Base-by-base conservation (phyloP, 1,140 invertebrate genomes). In the Eriosoma lanigerum region DNA sequence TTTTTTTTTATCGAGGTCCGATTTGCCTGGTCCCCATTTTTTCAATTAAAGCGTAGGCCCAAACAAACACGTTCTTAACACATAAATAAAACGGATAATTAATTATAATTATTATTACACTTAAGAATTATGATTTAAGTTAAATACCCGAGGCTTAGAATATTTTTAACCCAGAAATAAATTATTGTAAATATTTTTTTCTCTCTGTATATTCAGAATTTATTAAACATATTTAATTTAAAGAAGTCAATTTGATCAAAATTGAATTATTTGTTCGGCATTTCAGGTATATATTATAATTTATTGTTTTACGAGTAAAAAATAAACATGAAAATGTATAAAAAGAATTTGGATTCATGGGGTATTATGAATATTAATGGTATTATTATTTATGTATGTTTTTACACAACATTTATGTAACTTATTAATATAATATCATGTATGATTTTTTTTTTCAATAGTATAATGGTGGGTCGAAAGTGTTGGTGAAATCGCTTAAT, bases 401-500 rank as follows among this genome's bases (percentile, higher is more conserved):
- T 29, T 75, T 38, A 78, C 24, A 62, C 26, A 78, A 62, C 38
- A 29, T 62, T 78, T 78, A 60, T 21, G 17, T 60, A 78, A 78
- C 75, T 78, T 78, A 78, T 29, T 48, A 78, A 62, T 78, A 78
- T 48, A n/a, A n/a, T n/a, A 58, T 62, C 44, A 78, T 78, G 56
- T 78, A 78, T 78, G 75, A 78, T 78, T 78, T 78, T 75, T 75
- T 75, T 76, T 76, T 76, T 76, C 56, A 78, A 50, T 78, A 78
- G 54, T 60, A 78, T 78, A 78, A 78, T 78, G 75, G 44, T 78
- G 75, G 75, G 75, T 62, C 75, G 12, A 62, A 78, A 78, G 56
- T 78, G 56, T 78, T 78, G 75, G 75, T 78, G 75, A 78, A 78
- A 78, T 78, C 75, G n/a, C 75, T 78, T 78, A 78, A 78, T 62